A percentile compares a stretch with the other conserved stretches of the same genome.
phyloP scores from a whole-genome alignment of 2,888 invertebrate genomes.

The Dynastes hyllus region DNA sequence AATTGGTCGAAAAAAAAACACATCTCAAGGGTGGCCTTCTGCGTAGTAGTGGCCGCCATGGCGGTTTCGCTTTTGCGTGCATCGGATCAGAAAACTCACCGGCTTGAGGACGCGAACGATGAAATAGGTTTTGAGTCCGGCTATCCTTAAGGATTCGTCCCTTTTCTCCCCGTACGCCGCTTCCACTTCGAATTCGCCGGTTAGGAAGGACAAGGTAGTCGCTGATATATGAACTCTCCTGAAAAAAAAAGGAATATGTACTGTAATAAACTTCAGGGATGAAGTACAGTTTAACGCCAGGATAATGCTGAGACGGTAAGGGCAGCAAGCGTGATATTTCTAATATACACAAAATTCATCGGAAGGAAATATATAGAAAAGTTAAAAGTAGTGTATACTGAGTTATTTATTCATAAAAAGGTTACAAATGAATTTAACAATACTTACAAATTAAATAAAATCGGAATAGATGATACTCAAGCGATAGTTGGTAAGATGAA shows the following conservation, averaged over 20 bases:
- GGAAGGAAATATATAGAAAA: no score
- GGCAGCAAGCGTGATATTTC: no score
- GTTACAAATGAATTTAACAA: no score
- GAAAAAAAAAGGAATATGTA: constrained; percentile 62
- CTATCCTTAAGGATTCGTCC: constrained; percentile 91
- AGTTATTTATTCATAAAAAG: no score
- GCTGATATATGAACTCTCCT: constrained; percentile 96
- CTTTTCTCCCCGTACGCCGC: constrained; percentile 91
- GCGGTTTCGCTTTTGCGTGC: not conserved
- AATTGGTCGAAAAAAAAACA: constrained; percentile 18
- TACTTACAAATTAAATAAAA: no score
- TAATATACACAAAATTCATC: no score
- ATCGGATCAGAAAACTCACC: constrained; percentile 71
- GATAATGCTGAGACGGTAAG: no score
- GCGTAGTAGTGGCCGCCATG: not conserved
- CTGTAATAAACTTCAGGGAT: no score
- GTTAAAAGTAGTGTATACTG: no score
- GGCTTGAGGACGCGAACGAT: constrained; percentile 91
- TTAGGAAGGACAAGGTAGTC: constrained; percentile 89
- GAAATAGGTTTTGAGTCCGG: constrained; percentile 93
- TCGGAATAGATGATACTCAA: no score
- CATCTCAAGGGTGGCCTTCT: not conserved
- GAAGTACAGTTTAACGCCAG: no score
- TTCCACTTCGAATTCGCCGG: constrained; percentile 94
- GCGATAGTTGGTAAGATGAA: no score